Evolutionary conservation across 1,140 invertebrate genomes (phyloP), one percentile per base, ranked within the genome.

Genomic region (Bombus vancouverensis): DNA sequence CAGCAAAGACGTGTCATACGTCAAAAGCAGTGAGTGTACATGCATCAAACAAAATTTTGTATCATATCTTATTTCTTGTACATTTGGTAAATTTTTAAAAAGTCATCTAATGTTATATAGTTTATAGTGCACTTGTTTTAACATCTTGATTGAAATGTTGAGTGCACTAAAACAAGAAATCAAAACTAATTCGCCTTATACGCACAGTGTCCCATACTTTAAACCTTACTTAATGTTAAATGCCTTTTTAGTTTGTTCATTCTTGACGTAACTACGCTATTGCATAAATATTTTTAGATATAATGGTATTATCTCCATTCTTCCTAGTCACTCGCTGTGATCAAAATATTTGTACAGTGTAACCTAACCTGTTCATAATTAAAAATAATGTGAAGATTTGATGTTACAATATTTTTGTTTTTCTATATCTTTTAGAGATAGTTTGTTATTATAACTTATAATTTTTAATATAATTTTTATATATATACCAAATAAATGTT

Each of bases 1-100:
- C 47, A 66, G 74, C 39, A 57, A 59, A 42, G 62, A 65, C 42
- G 76, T 79, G 74, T 87, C 42, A 44, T 84, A 84, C 75, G 82
- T 84, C 86, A 87, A 87, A 87, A 87, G 66, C 74, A 84, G 73
- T 79, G 59, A 76, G 25, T 47, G 34, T 62, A 79, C 22, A 78
- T 42, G 4, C 71, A 28, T 42, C 10, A 32, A 13, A 44, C 12
- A 78, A 34, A 57, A 65, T 34, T 71, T 71, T 85, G 62, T 53
- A 8, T n/a, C 25, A 44, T 68, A 65, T 13, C 12, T 28, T 85
- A 72, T 47, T n/a, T 12, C 15, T 47, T 80, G 6, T 57, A 47
- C 34, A 72, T 72, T 85, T 1, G 42, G 53, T 59, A 62, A 80
- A 80, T 80, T 65, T 47, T 59, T 8, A 10, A 71, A 15, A 37